A percentile compares a stretch with the other conserved stretches of the same genome.
Conservation (phyloP, 2,797 vertebrate species). For the Amblyraja radiata region DNA sequence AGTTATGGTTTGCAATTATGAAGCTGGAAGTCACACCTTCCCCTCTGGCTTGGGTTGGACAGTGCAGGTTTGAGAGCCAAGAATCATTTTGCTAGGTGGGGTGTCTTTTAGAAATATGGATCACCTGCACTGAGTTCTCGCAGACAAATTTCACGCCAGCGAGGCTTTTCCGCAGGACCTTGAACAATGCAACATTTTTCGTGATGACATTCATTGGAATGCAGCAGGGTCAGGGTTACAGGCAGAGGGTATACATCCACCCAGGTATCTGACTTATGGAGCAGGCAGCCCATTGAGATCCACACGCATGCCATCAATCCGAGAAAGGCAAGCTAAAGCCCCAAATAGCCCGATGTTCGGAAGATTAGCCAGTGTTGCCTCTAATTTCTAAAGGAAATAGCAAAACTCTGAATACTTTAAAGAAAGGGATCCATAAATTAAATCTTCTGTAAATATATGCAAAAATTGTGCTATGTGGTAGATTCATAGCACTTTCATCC, state of each 20-base stretch:
- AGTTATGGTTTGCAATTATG: conserved; percentile 13
- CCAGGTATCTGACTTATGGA: neutral
- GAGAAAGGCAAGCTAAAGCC: neutral
- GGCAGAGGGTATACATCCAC: neutral
- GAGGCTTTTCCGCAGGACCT: neutral
- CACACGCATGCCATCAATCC: neutral
- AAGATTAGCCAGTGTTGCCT: neutral
- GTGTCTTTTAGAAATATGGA: neutral
- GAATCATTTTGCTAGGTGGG: neutral
- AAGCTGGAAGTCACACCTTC: neutral
- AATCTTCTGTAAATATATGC: no score
- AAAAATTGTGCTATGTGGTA: no score
- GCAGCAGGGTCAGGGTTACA: neutral
- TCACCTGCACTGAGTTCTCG: neutral
- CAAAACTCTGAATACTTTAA: no score
- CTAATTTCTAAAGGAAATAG: no score
- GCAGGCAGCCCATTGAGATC: neutral
- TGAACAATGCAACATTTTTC: neutral
- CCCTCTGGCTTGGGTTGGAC: conserved; percentile 9
- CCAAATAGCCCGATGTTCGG: neutral
- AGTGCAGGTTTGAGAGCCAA: neutral
- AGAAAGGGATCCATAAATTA: no score
- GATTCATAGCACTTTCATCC: no score
- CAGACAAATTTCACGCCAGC: neutral
- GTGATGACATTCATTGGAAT: neutral